phyloP scores from a whole-genome alignment of 2,113 vertebrate genomes.

The Hemiscyllium ocellatum region DNA sequence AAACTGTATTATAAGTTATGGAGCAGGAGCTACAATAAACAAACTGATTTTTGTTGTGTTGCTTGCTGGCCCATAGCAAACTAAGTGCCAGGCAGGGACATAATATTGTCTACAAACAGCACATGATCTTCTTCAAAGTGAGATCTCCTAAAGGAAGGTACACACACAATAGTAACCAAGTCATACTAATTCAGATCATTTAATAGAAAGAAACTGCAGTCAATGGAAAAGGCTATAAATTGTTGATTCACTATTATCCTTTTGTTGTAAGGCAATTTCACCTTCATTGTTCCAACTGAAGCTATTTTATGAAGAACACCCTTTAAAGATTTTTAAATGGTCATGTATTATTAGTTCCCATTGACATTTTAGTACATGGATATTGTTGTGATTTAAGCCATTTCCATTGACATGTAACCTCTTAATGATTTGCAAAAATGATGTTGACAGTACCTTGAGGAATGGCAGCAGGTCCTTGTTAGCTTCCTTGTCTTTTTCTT shows the following conservation, averaged over 20 bases:
- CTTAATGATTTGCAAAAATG: background rate
- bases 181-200: background rate
- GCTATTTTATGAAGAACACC: background rate
- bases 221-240: background rate
- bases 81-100: too few relatives aligned
- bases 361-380: background rate
- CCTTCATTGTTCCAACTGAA: background rate
- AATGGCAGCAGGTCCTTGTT: constrained; percentile 65
- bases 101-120: too few relatives aligned
- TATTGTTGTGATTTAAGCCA: background rate
- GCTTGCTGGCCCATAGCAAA: too few relatives aligned
- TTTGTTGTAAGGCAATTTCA: background rate
- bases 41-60: too few relatives aligned
- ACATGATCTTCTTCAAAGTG: too few relatives aligned
- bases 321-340: background rate
- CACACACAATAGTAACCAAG: too few relatives aligned
- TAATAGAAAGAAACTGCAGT: background rate
- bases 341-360: background rate
- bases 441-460: constrained; percentile 60
- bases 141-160: too few relatives aligned
- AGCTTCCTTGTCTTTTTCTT: constrained; percentile 58
- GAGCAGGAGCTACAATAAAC: too few relatives aligned
- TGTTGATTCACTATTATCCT: background rate
- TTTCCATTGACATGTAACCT: background rate
- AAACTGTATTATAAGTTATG: too few relatives aligned